These are phyloP conservation scores for Toxotes chatareus DNA, from an alignment of 2,113 vertebrate genomes.

Conservation along the genomic window DNA sequence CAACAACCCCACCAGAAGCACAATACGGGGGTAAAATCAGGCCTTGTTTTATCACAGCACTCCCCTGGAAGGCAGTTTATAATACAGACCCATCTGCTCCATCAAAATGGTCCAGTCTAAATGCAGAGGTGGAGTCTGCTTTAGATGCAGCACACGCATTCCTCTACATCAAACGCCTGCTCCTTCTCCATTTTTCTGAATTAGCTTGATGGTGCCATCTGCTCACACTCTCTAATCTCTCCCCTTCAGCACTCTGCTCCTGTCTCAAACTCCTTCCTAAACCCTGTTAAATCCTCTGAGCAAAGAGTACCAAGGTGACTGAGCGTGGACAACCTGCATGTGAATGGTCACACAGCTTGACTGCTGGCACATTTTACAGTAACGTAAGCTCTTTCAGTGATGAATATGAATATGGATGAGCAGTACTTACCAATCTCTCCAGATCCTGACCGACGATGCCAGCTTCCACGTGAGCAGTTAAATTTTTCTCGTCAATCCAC, in stretches of 20 bases:
- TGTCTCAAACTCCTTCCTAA: constrained; percentile 53
- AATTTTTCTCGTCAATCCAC: constrained; percentile 98
- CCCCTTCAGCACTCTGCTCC: constrained; percentile 76
- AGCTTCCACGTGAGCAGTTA: constrained; percentile 94
- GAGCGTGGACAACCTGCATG: constrained; percentile 29
- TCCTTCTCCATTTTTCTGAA: constrained; percentile 92
- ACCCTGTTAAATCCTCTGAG: constrained; percentile 34
- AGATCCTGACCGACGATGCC: constrained; percentile 97
- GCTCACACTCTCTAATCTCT: constrained; percentile 86
- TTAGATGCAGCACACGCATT: constrained; percentile 88
- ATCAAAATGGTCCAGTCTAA: constrained; percentile 80
- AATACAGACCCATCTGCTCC: constrained; percentile 91
- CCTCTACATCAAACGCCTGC: constrained; percentile 88
- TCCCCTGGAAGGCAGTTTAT: constrained; percentile 89
- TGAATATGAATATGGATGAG: constrained; percentile 41
- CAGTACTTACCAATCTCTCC: constrained; percentile 91
- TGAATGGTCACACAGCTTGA: constrained; percentile 21
- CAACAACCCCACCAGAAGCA: constrained; percentile 57
- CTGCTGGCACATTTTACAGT: constrained; percentile 12
- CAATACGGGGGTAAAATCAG: constrained; percentile 45
- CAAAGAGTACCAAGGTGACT: constrained; percentile 62
- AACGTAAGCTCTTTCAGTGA: constrained; percentile 25
- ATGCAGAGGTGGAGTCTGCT: constrained; percentile 82
- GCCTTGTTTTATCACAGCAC: constrained; percentile 75
- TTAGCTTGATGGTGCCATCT: constrained; percentile 94